Evolutionary conservation across 1,140 invertebrate genomes (phyloP), one percentile per base, ranked within the genome.

Genomic region (Drosophila rufa): DNA sequence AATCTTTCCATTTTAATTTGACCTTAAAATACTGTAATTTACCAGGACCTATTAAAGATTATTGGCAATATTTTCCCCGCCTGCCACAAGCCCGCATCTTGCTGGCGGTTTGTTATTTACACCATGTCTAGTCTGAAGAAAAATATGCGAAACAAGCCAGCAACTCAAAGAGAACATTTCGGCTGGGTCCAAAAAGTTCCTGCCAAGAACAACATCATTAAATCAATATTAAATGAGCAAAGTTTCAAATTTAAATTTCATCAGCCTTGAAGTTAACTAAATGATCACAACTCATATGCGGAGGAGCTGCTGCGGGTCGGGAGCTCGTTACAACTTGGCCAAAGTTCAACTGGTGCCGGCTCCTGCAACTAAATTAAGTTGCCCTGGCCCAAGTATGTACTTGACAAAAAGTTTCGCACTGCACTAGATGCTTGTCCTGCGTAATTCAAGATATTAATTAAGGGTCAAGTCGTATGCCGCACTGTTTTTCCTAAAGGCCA

Each of bases 181-280:
- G 46, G 60, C 61, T 66, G 61, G 27, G 47, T 47, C 22, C 25
- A 46, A 57, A 65, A 81, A 71, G 59, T 81, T 78, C 5, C 38
- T 51, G 4, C 43, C 42, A 62, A 67, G 58, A 65, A 65, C 48
- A 78, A 78, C 64, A 62, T 70, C 75, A 62, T 78, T 62, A 78
- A 57, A 61, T 55, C 73, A 76, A 67, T 66, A 76, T 76, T 46
- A 82, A 82, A 77, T 81, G 80, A 64, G 60, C 30, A 61, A 82
- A 82, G 62, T 80, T 80, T 48, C 15, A 76, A 86, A 89, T 87
- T 89, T 89, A 87, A 89, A 87, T 89, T 78, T 78, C 84, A 84
- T 89, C 71, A 87, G 75, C 73, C 64, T 77, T 64, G 57, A 61
- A 71, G 68, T 56, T 48, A 74, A 60, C 55, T 60, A 73, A 81